Evolutionary conservation across 2,888 invertebrate species (phyloP).

Genomic region (Mesoligia furuncula): DNA sequence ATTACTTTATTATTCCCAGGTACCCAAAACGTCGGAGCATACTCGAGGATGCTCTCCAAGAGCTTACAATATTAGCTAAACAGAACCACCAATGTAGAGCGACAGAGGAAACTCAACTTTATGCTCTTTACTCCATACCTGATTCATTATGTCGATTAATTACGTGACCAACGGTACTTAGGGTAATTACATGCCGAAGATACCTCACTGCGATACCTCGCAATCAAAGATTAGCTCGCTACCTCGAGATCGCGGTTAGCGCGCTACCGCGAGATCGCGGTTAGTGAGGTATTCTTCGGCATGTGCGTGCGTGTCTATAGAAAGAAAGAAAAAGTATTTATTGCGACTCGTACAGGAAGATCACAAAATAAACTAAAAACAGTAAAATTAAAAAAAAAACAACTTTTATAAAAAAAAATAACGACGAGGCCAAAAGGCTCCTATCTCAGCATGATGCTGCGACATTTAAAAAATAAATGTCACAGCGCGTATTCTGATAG

Average conservation of each 20-base stretch:
- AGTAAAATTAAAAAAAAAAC: no score
- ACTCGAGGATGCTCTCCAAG: slow-evolving; percentile 80
- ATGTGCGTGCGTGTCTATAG: no score
- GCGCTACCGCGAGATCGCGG: not conserved
- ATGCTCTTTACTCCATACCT: slow-evolving; percentile 84
- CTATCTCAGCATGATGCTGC: no score
- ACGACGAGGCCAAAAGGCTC: no score
- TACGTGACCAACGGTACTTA: slow-evolving; percentile 62
- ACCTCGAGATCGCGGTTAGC: not conserved
- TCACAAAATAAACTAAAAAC: no score
- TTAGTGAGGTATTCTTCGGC: not conserved
- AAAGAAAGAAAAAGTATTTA: no score
- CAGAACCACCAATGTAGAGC: slow-evolving; percentile 76
- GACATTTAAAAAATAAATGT: no score
- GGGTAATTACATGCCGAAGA: not conserved
- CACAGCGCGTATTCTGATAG: no score
- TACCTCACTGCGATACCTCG: not conserved
- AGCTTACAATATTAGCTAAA: slow-evolving; percentile 75
- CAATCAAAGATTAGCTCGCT: not conserved
- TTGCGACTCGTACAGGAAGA: no score
- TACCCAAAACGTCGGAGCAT: slow-evolving; percentile 80
- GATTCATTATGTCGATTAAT: slow-evolving; percentile 80
- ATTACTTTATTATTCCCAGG: slow-evolving; percentile 65
- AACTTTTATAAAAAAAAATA: no score
- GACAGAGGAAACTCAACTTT: slow-evolving; percentile 80